Conservation (phyloP, 2,888 invertebrate species). For the Hemaris fuciformis region DNA sequence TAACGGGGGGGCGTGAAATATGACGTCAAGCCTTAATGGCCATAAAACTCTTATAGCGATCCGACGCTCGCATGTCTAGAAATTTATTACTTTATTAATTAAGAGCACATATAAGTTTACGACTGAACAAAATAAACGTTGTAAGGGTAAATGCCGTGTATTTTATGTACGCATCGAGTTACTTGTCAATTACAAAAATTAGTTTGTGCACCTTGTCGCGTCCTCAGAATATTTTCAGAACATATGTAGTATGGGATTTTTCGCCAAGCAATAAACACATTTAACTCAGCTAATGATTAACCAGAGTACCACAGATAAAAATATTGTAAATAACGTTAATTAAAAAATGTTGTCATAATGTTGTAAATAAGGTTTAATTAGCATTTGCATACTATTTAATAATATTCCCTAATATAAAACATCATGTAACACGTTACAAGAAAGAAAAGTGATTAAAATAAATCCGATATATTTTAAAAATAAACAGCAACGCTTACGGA, state of each 20-base stretch:
- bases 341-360: too few relatives aligned
- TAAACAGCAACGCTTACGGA: neutral
- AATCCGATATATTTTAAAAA: neutral
- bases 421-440: neutral
- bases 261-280: too few relatives aligned
- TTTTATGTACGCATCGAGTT: neutral
- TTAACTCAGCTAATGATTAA: too few relatives aligned
- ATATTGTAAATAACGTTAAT: too few relatives aligned
- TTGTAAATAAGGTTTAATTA: too few relatives aligned
- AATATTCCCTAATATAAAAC: neutral
- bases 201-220: neutral
- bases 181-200: neutral
- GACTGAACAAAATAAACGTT: neutral
- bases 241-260: too few relatives aligned
- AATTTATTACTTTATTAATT: conserved; percentile 12
- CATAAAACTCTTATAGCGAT: conserved; percentile 10
- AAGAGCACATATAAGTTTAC: conserved; percentile 6
- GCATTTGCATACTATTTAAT: too few relatives aligned
- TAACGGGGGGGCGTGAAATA: neutral
- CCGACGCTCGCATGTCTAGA: conserved; percentile 2
- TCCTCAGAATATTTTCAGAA: too few relatives aligned
- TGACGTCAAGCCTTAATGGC: neutral
- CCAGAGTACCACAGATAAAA: too few relatives aligned
- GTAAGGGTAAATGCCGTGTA: neutral
- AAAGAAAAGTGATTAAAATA: neutral